Percentiles rank a stretch among this genome's conserved stretches.
Evolutionary conservation across 2,888 invertebrate species (phyloP).

Genomic region (Tetragonula carbonaria): DNA sequence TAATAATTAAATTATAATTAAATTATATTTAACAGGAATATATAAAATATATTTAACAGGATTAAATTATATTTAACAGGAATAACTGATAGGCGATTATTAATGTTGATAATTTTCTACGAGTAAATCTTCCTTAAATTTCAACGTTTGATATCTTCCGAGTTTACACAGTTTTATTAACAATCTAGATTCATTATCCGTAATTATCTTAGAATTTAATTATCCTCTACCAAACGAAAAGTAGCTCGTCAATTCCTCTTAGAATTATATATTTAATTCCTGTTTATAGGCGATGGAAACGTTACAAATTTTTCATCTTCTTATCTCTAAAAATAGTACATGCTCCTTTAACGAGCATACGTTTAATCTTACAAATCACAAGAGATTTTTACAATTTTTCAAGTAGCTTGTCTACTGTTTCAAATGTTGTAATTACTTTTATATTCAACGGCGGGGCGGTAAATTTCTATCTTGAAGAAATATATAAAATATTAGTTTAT

Average conservation of each 20-base stretch:
- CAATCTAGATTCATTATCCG: neutral
- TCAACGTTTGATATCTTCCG: neutral
- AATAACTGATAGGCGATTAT: too few relatives aligned
- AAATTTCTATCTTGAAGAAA: neutral
- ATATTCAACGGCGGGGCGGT: too few relatives aligned
- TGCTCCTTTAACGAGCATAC: neutral
- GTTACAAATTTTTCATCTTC: neutral
- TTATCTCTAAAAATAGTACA: neutral
- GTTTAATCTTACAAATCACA: neutral
- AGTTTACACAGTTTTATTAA: neutral
- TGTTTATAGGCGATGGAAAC: neutral
- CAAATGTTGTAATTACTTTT: neutral
- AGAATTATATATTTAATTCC: neutral
- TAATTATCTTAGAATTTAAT: conserved; percentile 11
- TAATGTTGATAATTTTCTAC: too few relatives aligned
- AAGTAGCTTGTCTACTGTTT: too few relatives aligned
- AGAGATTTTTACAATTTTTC: neutral
- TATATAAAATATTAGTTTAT: neutral
- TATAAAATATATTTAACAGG: too few relatives aligned
- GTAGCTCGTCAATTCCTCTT: neutral
- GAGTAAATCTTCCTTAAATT: too few relatives aligned
- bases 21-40: too few relatives aligned
- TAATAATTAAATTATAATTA: too few relatives aligned
- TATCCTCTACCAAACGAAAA: neutral
- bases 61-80: too few relatives aligned